These are phyloP conservation scores for Himalopsyche phryganea DNA, from an alignment of 1,140 invertebrate species.

Conservation along the genomic window DNA sequence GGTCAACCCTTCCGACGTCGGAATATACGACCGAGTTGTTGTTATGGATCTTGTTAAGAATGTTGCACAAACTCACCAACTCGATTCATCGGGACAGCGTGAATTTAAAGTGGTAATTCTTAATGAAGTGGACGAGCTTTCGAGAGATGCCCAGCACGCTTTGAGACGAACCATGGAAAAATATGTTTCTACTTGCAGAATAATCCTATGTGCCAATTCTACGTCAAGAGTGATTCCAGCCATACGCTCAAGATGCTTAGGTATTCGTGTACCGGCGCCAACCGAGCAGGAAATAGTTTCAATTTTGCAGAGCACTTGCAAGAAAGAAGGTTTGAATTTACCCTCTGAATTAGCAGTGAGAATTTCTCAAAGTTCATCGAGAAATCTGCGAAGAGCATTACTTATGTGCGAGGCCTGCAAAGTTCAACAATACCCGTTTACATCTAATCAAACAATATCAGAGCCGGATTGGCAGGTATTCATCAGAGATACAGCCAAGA, in stretches of 20 bases:
- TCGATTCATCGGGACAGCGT: constrained; percentile 79
- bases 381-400: constrained; percentile 91
- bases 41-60: constrained; percentile 98
- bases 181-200: constrained; percentile 90
- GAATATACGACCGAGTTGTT: constrained; percentile 93
- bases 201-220: constrained; percentile 94
- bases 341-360: constrained; percentile 73
- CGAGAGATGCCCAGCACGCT: constrained; percentile 97
- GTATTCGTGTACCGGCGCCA: constrained; percentile 87
- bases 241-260: constrained; percentile 90
- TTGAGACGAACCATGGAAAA: constrained; percentile 99
- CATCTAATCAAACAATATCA: constrained; percentile 73
- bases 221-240: constrained; percentile 93
- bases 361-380: constrained; percentile 75
- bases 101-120: constrained; percentile 97
- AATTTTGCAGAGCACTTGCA: constrained; percentile 72
- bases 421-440: constrained; percentile 89
- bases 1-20: constrained; percentile 97
- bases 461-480: constrained; percentile 94
- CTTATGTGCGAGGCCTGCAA: constrained; percentile 93
- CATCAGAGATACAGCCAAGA: constrained; percentile 80
- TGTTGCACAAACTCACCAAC: constrained; percentile 92
- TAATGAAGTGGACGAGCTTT: constrained; percentile 93
- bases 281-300: constrained; percentile 70
- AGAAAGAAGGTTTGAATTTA: constrained; percentile 80